phyloP scores from a whole-genome alignment of 2,797 vertebrate genomes.

The Smutsia temminckii region DNA sequence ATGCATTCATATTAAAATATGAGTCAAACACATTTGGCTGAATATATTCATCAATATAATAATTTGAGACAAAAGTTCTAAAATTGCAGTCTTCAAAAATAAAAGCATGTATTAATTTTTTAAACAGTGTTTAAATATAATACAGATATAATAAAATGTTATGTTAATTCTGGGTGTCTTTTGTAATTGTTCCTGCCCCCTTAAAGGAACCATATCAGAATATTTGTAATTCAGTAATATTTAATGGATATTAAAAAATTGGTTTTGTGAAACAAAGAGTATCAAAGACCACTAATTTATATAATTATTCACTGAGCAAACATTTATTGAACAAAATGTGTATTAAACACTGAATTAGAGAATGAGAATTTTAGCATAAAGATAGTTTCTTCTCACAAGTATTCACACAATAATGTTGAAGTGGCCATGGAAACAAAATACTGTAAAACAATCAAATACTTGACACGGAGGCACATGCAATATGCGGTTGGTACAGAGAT shows the following conservation, averaged over 20 bases:
- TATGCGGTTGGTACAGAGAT: neutral
- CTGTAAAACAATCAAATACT: neutral
- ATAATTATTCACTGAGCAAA: neutral
- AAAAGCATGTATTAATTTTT: conserved; percentile 5
- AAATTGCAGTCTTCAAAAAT: conserved; percentile 34
- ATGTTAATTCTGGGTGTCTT: neutral
- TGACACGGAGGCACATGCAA: neutral
- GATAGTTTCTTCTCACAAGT: neutral
- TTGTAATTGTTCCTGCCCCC: neutral
- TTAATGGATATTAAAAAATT: neutral
- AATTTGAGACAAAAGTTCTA: conserved; percentile 47
- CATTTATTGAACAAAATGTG: neutral
- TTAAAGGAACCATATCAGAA: neutral
- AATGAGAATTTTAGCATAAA: neutral
- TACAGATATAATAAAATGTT: neutral
- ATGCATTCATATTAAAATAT: conserved; percentile 50
- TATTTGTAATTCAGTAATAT: neutral
- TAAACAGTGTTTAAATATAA: conserved; percentile 4
- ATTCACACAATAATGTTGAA: neutral
- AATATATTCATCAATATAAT: conserved; percentile 22
- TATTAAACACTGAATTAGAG: neutral
- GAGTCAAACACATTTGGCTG: neutral
- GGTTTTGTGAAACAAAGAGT: neutral
- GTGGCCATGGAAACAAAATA: neutral
- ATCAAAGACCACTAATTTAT: neutral